Evolutionary conservation across 2,888 invertebrate species (phyloP).

Genomic region (Dasypogon diadema): DNA sequence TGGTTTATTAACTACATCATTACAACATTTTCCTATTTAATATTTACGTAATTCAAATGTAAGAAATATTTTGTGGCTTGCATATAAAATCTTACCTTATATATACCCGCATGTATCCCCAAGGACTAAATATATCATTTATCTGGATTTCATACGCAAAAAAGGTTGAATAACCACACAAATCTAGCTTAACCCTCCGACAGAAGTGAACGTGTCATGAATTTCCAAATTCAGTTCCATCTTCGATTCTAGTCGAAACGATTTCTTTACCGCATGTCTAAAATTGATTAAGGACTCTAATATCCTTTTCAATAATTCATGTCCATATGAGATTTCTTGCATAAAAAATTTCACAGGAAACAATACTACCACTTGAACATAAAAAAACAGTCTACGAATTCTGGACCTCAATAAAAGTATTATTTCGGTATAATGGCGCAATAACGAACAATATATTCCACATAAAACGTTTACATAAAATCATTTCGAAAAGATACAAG

Average conservation of each 20-base stretch:
- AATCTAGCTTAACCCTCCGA: conserved; percentile 7
- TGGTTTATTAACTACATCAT: no score
- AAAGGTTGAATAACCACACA: conserved; percentile 35
- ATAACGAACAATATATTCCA: conserved; percentile 53
- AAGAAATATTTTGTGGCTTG: no score
- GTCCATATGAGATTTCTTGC: conserved; percentile 18
- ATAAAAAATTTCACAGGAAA: conserved; percentile 12
- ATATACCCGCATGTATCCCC: no score
- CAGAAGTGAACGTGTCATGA: conserved; percentile 1
- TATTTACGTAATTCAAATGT: no score
- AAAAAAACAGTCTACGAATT: background rate
- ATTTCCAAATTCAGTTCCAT: conserved; percentile 17
- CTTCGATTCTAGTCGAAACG: conserved; percentile 7
- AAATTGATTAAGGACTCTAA: conserved; percentile 43
- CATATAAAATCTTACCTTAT: no score
- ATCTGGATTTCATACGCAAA: conserved; percentile 27
- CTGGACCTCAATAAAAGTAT: conserved; percentile 55
- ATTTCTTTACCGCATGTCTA: conserved; percentile 17
- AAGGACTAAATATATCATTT: conserved; percentile 13
- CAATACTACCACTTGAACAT: conserved; percentile 5
- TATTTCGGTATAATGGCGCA: conserved; percentile 52
- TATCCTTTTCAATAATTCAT: conserved; percentile 43
- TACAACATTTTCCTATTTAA: no score
- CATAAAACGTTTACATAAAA: conserved; percentile 56
- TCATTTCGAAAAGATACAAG: conserved; percentile 38